Base-by-base conservation (phyloP, 2,888 invertebrate species). In the Meandrusa payeni region DNA sequence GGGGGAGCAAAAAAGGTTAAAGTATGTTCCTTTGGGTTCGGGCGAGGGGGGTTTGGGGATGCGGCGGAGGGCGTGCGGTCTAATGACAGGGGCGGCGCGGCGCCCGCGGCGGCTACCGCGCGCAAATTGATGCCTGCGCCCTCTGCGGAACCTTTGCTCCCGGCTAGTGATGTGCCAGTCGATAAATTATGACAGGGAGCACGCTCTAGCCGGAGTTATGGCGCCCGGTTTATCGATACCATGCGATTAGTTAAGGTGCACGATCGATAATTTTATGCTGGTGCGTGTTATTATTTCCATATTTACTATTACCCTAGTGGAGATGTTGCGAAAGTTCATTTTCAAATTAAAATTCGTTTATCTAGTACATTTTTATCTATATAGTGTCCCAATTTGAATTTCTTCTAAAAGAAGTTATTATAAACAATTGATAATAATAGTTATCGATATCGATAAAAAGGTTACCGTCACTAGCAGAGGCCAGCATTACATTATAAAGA, bases 101-200 rank as follows among this genome's bases (percentile, higher is more conserved):
- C 81, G 85, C 86, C 85, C 76, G 80, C 76, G 83, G 85, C 85
- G 51, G 86, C 86, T 87, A 85, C 86, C 64, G 86, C 77, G 73
- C 76, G 81, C 81, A 86, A 86, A 86, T 86, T 86, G 86, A 83
- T 86, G 86, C 82, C 72, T 80, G 80, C 78, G 79, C 82, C 83
- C 83, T 76, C 74, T 69, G 64, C 62, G 66, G 76, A 78, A 85
- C 86, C 86, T 83, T 82, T 81, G 81, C 83, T 83, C 85, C 82
- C 81, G 80, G 82, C 81, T 73, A 86, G 86, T 81, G 86, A 85
- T 85, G 86, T 66, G 66, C 71, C 57, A 52, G 50, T 73, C 77
- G 83, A 82, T 82, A 81, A 80, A 77, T 69, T 76, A 75, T 71
- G 74, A 76, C 75, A 72, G 53, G 68, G 58, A 65, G 69, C 71